These are phyloP conservation scores for Pantherophis guttatus DNA, from an alignment of 2,113 vertebrate genomes.

Conservation along the genomic window DNA sequence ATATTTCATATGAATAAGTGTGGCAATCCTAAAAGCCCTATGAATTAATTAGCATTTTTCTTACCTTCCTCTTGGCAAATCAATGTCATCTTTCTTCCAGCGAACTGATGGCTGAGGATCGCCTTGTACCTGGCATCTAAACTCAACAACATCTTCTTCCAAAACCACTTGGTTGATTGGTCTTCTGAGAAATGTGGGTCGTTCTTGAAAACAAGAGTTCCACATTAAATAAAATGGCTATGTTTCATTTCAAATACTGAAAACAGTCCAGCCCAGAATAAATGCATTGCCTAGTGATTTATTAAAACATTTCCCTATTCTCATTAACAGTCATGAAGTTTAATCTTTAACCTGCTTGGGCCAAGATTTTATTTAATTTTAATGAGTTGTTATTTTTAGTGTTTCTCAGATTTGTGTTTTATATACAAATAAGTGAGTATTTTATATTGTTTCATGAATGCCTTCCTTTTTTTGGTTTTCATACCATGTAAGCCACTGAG, in stretches of 20 bases:
- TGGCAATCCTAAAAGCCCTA: neutral
- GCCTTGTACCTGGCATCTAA: constrained; percentile 95
- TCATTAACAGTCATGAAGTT: neutral
- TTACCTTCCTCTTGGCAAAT: constrained; percentile 92
- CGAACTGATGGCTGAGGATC: constrained; percentile 92
- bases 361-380: neutral
- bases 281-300: neutral
- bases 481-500: neutral
- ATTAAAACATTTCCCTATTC: neutral
- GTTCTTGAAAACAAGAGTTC: constrained; percentile 75
- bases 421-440: neutral
- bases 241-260: constrained; percentile 13
- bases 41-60: neutral
- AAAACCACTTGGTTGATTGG: constrained; percentile 98
- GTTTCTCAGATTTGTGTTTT: neutral
- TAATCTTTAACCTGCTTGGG: neutral
- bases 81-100: constrained; percentile 93
- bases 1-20: neutral
- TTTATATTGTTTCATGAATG: neutral
- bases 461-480: neutral
- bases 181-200: constrained; percentile 90
- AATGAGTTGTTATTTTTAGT: neutral
- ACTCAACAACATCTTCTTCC: constrained; percentile 93
- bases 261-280: neutral
- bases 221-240: constrained; percentile 43